Base-by-base conservation (phyloP, 1,140 invertebrate genomes). In the Lutraria rhynchaena region DNA sequence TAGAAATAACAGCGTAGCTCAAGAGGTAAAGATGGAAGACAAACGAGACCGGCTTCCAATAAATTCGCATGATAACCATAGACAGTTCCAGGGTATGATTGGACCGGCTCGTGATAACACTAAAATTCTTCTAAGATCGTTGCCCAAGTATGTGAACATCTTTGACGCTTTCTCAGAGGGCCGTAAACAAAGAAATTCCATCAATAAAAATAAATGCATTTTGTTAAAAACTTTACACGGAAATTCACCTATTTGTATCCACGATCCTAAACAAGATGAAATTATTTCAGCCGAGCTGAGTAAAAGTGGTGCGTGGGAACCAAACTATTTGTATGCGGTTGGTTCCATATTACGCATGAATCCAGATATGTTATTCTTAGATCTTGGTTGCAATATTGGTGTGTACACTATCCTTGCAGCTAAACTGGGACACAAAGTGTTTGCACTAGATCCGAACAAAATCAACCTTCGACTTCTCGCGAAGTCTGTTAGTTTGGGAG, bases 331-430 rank as follows among this genome's bases (percentile, higher is more conserved):
- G 13, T 67, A 83, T 46, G 27, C 53, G 13, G 51, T 65, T 5
- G 71, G 73, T 31, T 53, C 71, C 19, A 41, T 78, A 22, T 61
- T 83, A 4, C 29, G 33, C 9, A 22, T 46, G 9, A 35, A 83
- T 33, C 55, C 53, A 27, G 53, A 83, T 15, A 60, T 82, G 27
- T 55, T 55, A 5, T 76, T 90, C 15, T 65, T 90, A 13, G 89
- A 90, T 70, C 37, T 90, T n/a, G 89, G 89, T 5, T 85, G 87
- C 29, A 89, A 90, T 71, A 87, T 90, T 31, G 89, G 89, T 51
- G 89, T 85, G 31, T 88, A 87, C 37, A 82, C 83, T 27, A 81
- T 90, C 15, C 63, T 87, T 13, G 86, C 86, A 2, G 84, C 86
- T 13, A 86, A 83, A 44, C 67, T 83, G 19, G 82, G 84, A 19